Evolutionary conservation across 2,888 invertebrate genomes (phyloP).

Genomic region (Tenthredo amoena): DNA sequence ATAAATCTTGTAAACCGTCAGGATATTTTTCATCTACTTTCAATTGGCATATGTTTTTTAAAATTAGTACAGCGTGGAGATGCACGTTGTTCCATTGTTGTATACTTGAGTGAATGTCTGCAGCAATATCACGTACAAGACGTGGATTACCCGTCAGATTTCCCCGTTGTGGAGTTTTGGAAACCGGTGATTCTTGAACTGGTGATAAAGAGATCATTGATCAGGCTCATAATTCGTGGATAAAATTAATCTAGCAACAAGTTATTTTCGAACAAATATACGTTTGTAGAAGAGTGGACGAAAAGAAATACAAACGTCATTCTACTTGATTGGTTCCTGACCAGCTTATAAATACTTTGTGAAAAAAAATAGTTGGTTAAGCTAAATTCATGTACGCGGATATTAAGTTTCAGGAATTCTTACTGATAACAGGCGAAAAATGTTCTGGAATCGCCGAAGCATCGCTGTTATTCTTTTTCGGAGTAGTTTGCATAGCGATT

Average conservation of each 20-base stretch:
- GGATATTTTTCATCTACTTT: slow-evolving; percentile 65
- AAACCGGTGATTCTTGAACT: slow-evolving; percentile 58
- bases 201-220: slow-evolving; percentile 35
- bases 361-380: neutral
- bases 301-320: neutral
- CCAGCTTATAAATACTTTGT: neutral
- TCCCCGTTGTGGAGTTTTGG: slow-evolving; percentile 71
- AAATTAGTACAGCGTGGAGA: slow-evolving; percentile 75
- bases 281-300: no score
- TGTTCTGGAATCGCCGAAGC: slow-evolving; percentile 45
- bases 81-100: slow-evolving; percentile 80
- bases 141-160: slow-evolving; percentile 82
- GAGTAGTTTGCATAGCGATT: slow-evolving; percentile 47
- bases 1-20: slow-evolving; percentile 66
- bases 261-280: neutral
- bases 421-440: slow-evolving; percentile 62
- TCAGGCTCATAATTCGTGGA: neutral
- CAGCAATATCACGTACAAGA: slow-evolving; percentile 80
- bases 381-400: no score
- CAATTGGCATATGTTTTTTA: slow-evolving; percentile 75
- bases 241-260: neutral
- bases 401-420: slow-evolving; percentile 50
- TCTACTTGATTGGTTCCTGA: neutral
- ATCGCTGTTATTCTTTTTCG: slow-evolving; percentile 32
- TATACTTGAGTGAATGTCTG: slow-evolving; percentile 80